phyloP scores from a whole-genome alignment of 1,140 invertebrate genomes.

The Bombus superbus region DNA sequence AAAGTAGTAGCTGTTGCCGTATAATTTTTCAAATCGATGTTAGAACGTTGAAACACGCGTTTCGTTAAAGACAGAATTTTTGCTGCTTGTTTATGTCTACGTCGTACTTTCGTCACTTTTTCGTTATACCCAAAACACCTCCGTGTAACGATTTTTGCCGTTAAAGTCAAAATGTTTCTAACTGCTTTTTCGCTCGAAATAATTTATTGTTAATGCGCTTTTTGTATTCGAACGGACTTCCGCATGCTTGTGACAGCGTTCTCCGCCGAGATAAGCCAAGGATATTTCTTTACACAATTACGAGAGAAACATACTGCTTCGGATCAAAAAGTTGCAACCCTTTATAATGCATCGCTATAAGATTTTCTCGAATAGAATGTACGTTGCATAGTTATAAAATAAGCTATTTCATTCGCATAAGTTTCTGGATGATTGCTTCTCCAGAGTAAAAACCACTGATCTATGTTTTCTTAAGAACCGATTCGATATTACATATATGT shows the following conservation, averaged over 20 bases:
- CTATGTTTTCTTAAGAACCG: constrained; percentile 23
- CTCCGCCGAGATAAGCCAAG: not conserved
- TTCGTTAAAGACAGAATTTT: not conserved
- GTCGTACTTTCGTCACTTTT: not conserved
- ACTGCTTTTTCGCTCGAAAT: not conserved
- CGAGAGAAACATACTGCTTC: not conserved
- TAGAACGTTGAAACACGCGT: not conserved
- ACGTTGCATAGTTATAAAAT: not conserved
- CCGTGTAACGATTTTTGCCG: constrained; percentile 3
- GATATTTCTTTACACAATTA: constrained; percentile 7
- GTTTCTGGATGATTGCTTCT: not conserved
- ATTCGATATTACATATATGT: constrained; percentile 2
- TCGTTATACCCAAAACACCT: not conserved
- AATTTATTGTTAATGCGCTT: constrained; percentile 29
- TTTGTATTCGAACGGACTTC: not conserved
- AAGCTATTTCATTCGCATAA: not conserved
- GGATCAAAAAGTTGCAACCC: not conserved
- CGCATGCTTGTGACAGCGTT: no score
- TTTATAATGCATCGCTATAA: not conserved
- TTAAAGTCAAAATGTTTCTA: not conserved
- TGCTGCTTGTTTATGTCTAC: not conserved
- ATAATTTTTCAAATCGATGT: not conserved
- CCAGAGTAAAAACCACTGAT: constrained; percentile 8
- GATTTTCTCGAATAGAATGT: not conserved
- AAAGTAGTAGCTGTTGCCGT: no score